Base-by-base conservation (phyloP, 2,888 invertebrate genomes). In the Xanthia icteritia region DNA sequence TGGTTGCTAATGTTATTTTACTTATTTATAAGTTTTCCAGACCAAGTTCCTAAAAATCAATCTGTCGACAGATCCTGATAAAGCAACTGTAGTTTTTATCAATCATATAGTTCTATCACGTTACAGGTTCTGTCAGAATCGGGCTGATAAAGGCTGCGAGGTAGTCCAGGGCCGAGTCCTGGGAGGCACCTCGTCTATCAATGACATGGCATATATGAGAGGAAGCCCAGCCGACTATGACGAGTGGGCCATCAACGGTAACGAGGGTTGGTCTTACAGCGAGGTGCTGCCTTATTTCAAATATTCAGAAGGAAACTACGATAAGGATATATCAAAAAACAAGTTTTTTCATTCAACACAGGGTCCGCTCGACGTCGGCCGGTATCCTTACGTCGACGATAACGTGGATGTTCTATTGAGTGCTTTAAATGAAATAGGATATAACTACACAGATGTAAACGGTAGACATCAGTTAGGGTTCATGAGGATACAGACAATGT, bases 261-360 rank as follows among this genome's bases (percentile, higher is more conserved):
- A 96, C 76, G 94, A 95, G 5, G 96, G 95, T 23, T 96, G 96
- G 96, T 93, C 93, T 74, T 96, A 92, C 83, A 92, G 87, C 8
- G 92, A 96, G 86, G 89, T 96, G 8, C 90, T 96, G 1, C 95
- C 96, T 20, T 96, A 93, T 88, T 96, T 96, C 86, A 96, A 96
- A 87, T 95, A 96, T 82, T 96, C 96, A 2, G 96, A 96, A 91
- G 96, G 96, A 81, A 96, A 96, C 86, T 96, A 96, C 69, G 96
- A 96, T 80, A 96, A 94, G 83, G 96, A 96, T 76, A 95, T 96
- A 79, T 92, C 92, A 36, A 96, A 94, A 86, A 95, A 96, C 82
- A 95, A 94, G 86, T 90, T 92, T 67, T 96, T 94, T 83, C 96
- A 96, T 86, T 96, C 96, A 9, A 94, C 94, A 0, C 94, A 95